Evolutionary conservation across 2,888 invertebrate species (phyloP), one percentile per base, ranked within the genome.

Genomic region (Himalopsyche japonica): DNA sequence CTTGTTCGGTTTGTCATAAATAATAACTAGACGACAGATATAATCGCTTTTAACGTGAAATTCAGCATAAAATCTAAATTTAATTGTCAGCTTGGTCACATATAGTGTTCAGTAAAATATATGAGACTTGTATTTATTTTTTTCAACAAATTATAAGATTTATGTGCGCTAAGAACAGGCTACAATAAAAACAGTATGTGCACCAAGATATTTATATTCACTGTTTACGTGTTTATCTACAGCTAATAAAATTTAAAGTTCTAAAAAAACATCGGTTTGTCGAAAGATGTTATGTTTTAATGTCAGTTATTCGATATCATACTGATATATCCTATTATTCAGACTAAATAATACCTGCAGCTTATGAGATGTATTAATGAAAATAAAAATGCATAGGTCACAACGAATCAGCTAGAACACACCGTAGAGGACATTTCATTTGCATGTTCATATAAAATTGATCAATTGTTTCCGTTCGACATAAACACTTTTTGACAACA

Each of bases 1-100:
- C 85, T 84, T 85, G 85, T 82, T 83, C 79, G 81, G 83, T 76
- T 79, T 79, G 64, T 81, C 82, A 84, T 85, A 85, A 85, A 85
- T 85, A 83, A 85, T 85, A 84, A 76, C 79, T 81, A 84, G 84
- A 84, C 77, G 85, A 85, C 85, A 85, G 85, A 70, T 81, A 81
- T 83, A 85, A 85, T 85, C 76, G 85, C 47, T 47, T 70, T 79
- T 77, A 43, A 79, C 79, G 81, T 24, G 76, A 76, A 76, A 82
- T 82, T 84, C 80, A 82, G 80, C 84, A 84, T 84, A 82, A 82
- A 84, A 82, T 84, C 84, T 84, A 84, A 84, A 84, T 82, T 76
- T 82, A 84, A 84, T 84, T 84, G 84, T 82, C 82, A 48, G 80
- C 32, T 30, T 76, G 84, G 79, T 79, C 84, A 81, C 76, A 57